Evolutionary conservation across 2,113 vertebrate species (phyloP), one percentile per base, ranked within the genome.

Genomic region (Anguilla rostrata): DNA sequence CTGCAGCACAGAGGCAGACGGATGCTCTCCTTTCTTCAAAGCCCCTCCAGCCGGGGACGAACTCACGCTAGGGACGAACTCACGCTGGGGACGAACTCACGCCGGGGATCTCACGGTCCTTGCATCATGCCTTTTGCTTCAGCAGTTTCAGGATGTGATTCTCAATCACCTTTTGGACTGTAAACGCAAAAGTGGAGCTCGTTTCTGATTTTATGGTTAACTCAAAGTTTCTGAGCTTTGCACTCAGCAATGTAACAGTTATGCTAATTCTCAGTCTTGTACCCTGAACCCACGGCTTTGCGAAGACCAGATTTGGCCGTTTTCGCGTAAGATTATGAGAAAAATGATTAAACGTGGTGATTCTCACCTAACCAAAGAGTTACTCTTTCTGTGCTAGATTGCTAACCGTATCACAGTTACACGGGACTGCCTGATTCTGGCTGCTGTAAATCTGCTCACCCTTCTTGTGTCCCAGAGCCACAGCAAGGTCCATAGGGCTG

Each of bases 401-500:
- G 57, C 14, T 60, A 66, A 26, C 60, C 26, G 20, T 66, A 20
- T 75, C 9, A 8, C 71, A n/a, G 26, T 75, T n/a, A 34, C 71
- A 75, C 0, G 16, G 18, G 71, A 3, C 9, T 29, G 71, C 71
- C 34, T 75, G 26, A 34, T 34, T 75, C 26, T 75, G 9, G 18
- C 16, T 20, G 3, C 3, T 66, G 8, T 66, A 56, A 7, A 46
- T 83, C 2, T 20, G 29, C 41, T 43, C 26, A 49, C 81, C 97
- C 95, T 97, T 98, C 91, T 97, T 97, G 92, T 98, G 96, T 34
- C 98, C 97, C 53, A 99, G 87, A 1, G 98, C 97, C 80, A 99
- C 97, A 0, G 98, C 97, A 11, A 99, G 95, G 34, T 98, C 98
- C 96, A 99, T 97, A 0, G 98, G 97, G 82, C 97, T 99, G 89